Evolutionary conservation across 2,113 vertebrate species (phyloP).

Genomic region (Pelodiscus sinensis): DNA sequence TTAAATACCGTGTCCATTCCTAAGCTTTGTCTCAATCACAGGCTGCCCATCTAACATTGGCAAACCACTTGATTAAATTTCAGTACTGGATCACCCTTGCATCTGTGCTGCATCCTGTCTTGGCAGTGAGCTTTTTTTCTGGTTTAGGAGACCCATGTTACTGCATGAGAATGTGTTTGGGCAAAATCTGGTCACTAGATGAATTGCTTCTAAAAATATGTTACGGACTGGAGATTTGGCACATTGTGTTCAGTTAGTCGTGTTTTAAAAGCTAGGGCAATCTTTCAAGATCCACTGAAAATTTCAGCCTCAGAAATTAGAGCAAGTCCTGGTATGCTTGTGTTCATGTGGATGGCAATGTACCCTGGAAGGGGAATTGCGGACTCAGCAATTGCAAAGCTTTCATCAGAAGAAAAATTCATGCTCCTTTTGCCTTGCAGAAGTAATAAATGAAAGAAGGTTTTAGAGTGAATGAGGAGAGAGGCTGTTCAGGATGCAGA

Average conservation of each 20-base stretch:
- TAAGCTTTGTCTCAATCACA: not conserved
- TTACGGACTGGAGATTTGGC: not conserved
- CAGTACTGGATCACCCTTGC: not conserved
- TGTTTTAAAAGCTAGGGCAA: slow-evolving; percentile 29
- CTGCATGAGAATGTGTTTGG: not conserved
- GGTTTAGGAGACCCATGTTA: not conserved
- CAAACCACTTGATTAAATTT: slow-evolving; percentile 40
- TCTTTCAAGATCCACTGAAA: slow-evolving; percentile 1
- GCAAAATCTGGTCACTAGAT: slow-evolving; percentile 29
- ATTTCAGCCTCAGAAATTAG: not conserved
- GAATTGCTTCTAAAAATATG: slow-evolving; percentile 29
- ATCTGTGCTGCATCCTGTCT: not conserved
- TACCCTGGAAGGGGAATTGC: not conserved
- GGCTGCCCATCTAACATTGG: slow-evolving; percentile 2
- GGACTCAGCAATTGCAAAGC: slow-evolving; percentile 22
- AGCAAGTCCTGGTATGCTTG: not conserved
- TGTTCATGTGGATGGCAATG: not conserved
- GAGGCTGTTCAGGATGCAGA: slow-evolving; percentile 66
- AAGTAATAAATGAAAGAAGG: slow-evolving; percentile 51
- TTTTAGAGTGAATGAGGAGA: slow-evolving; percentile 46
- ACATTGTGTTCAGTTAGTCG: slow-evolving; percentile 5
- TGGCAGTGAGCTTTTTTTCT: not conserved
- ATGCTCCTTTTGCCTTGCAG: slow-evolving; percentile 40
- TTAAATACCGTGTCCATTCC: not conserved
- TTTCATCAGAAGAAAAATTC: slow-evolving; percentile 22